Evolutionary conservation across 2,888 invertebrate genomes (phyloP).

Genomic region (Lithophane ornitopus): DNA sequence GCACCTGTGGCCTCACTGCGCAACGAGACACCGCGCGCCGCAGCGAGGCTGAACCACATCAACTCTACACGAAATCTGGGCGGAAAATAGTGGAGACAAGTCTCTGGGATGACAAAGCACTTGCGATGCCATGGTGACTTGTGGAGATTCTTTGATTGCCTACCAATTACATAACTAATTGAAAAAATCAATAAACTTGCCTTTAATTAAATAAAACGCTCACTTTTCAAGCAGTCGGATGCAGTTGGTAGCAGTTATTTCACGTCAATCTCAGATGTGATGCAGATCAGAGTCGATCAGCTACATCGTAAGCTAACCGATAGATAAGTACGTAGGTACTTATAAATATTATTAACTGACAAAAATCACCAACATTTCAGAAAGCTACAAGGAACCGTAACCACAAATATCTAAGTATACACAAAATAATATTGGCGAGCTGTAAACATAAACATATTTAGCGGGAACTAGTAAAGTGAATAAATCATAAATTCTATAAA

Average conservation of each 20-base stretch:
- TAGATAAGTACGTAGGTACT: not conserved
- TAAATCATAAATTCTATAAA: conserved; percentile 62
- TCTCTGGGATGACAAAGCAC: not conserved
- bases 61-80: too few species aligned
- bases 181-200: not conserved
- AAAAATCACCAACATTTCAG: not conserved
- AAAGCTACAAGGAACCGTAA: not conserved
- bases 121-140: not conserved
- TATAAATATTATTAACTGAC: too few species aligned
- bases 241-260: not conserved
- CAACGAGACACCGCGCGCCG: too few species aligned
- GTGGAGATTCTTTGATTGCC: not conserved
- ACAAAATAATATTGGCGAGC: conserved; percentile 24
- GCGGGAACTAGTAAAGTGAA: conserved; percentile 51
- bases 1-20: too few species aligned
- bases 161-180: not conserved
- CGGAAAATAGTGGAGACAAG: too few species aligned
- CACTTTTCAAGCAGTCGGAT: not conserved
- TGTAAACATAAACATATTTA: conserved; percentile 39
- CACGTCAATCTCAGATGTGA: not conserved
- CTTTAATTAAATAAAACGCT: not conserved
- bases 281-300: not conserved
- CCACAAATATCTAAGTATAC: conserved; percentile 19
- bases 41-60: too few species aligned
- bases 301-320: not conserved